Conservation (phyloP, 2,113 vertebrate species). For the western clawed frog (Xenopus tropicalis) region DNA sequence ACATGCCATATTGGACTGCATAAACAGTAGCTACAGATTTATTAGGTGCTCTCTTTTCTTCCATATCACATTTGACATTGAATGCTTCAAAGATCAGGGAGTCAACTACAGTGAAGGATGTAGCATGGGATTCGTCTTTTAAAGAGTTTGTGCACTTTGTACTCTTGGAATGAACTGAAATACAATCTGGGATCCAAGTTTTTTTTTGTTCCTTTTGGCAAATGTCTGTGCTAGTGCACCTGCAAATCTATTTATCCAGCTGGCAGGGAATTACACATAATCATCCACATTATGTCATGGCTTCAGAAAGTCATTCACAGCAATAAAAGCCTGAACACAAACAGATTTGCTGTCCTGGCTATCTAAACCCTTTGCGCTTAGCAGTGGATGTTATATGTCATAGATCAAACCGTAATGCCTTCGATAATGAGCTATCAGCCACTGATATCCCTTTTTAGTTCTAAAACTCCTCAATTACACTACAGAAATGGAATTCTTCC, state of each 20-base stretch:
- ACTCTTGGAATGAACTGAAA: constrained; percentile 37
- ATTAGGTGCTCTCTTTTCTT: constrained; percentile 12
- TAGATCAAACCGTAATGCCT: constrained; percentile 28
- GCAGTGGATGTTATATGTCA: background rate
- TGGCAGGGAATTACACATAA: constrained; percentile 28
- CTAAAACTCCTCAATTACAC: background rate
- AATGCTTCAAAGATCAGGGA: constrained; percentile 25
- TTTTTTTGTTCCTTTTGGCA: constrained; percentile 21
- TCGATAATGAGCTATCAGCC: constrained; percentile 22
- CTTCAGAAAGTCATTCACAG: constrained; percentile 27
- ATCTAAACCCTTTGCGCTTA: background rate
- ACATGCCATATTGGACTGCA: too few relatives aligned
- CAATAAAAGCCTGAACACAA: constrained; percentile 24
- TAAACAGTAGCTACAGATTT: constrained; percentile 39
- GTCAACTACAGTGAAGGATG: constrained; percentile 13
- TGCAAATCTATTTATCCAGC: constrained; percentile 34
- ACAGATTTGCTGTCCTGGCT: constrained; percentile 2
- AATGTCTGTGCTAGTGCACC: constrained; percentile 23
- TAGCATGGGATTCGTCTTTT: constrained; percentile 28
- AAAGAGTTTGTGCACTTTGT: constrained; percentile 9
- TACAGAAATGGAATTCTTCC: background rate
- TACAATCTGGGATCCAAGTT: constrained; percentile 18
- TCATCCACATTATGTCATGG: constrained; percentile 26
- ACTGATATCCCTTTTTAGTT: background rate
- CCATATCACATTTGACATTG: constrained; percentile 24